phyloP scores from a whole-genome alignment of 1,140 invertebrate genomes.

The Cherax destructor region DNA sequence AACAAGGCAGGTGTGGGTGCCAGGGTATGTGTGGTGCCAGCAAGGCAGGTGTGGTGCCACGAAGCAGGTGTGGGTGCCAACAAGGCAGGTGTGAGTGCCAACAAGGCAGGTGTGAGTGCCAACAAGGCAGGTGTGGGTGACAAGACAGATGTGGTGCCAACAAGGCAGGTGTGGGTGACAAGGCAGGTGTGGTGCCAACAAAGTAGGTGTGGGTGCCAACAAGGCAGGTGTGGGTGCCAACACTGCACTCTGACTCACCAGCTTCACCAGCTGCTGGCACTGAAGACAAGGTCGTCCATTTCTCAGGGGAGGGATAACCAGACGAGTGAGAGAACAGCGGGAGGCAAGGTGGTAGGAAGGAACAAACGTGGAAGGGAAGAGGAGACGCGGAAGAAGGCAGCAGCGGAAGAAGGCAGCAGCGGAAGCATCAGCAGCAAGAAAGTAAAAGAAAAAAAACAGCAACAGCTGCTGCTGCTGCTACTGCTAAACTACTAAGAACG shows the following conservation, averaged over 20 bases:
- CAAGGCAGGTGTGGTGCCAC: too few relatives aligned
- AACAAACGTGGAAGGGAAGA: not conserved
- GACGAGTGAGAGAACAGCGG: not conserved
- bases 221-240: constrained; percentile 13
- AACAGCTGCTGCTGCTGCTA: too few relatives aligned
- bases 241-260: constrained; percentile 2
- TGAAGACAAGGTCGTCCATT: constrained; percentile 28
- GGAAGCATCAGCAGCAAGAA: too few relatives aligned
- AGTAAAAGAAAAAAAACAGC: too few relatives aligned
- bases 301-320: not conserved
- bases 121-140: too few relatives aligned
- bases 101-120: too few relatives aligned
- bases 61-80: too few relatives aligned
- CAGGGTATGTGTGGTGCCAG: too few relatives aligned
- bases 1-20: too few relatives aligned
- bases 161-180: not conserved
- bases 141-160: not conserved
- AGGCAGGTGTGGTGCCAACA: not conserved
- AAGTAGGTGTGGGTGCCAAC: not conserved
- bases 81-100: too few relatives aligned
- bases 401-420: too few relatives aligned
- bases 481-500: too few relatives aligned
- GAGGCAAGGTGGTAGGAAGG: not conserved
- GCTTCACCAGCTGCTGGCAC: constrained; percentile 33
- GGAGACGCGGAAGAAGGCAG: not conserved